Conservation (phyloP, 2,797 vertebrate genomes). For the Anniella stebbinsi region DNA sequence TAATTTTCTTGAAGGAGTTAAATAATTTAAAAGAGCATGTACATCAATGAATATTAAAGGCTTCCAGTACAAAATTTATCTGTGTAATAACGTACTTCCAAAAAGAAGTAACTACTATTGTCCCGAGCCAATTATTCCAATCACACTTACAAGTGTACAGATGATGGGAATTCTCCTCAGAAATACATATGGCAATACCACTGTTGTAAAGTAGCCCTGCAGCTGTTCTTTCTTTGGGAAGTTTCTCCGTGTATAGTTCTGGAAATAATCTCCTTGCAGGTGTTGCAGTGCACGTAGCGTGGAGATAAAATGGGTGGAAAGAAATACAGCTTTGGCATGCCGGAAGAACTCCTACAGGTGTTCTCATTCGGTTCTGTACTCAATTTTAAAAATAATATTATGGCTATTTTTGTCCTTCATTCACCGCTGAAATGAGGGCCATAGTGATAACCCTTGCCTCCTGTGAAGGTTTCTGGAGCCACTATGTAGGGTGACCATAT, state of each 20-base stretch:
- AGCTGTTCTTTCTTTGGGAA: neutral
- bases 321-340: neutral
- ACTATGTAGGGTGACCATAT: no score
- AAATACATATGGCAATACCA: neutral
- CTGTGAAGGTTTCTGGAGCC: conserved; percentile 10
- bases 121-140: neutral
- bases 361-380: neutral
- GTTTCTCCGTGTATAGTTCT: neutral
- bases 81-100: no score
- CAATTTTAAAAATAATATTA: neutral
- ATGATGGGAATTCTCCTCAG: neutral
- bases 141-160: neutral
- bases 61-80: no score
- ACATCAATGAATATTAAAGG: no score
- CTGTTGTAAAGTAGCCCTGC: neutral
- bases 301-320: neutral
- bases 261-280: neutral
- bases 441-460: conserved; percentile 9
- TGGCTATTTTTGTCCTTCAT: neutral
- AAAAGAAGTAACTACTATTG: no score
- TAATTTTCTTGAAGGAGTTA: no score
- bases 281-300: neutral
- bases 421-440: neutral
- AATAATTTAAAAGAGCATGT: no score
- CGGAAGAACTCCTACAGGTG: neutral